These are phyloP conservation scores for Carassius auratus DNA, from an alignment of 2,113 vertebrate species.

Conservation along the genomic window DNA sequence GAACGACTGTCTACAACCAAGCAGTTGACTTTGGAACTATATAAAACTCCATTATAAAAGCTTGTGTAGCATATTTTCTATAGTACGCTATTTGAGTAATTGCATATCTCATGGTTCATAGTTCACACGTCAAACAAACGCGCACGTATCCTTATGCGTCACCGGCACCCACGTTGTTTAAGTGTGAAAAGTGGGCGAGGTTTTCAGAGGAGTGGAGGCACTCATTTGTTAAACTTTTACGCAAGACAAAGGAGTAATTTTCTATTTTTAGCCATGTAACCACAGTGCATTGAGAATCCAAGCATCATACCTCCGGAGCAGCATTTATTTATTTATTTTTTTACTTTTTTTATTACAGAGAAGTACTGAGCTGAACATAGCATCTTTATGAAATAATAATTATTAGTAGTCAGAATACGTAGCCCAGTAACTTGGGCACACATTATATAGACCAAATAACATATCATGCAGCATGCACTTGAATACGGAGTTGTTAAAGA, in stretches of 20 bases:
- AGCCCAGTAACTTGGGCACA: background rate
- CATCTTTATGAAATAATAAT: background rate
- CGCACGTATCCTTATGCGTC: slow-evolving; percentile 59
- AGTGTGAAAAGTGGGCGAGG: slow-evolving; percentile 63
- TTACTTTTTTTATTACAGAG: background rate
- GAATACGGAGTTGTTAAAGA: background rate
- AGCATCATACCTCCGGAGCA: background rate
- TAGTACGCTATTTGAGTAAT: background rate
- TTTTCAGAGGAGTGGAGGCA: slow-evolving; percentile 59
- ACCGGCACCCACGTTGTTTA: slow-evolving; percentile 61
- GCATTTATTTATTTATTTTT: too few species aligned
- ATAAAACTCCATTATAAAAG: background rate
- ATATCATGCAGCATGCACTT: background rate
- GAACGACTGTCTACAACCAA: background rate
- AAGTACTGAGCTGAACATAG: background rate
- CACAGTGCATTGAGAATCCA: background rate
- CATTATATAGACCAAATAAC: background rate
- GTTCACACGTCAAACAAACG: slow-evolving; percentile 27
- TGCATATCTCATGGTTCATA: background rate
- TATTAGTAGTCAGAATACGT: background rate
- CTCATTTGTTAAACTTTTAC: slow-evolving; percentile 68
- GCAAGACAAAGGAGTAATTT: slow-evolving; percentile 50
- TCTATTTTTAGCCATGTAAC: slow-evolving; percentile 38
- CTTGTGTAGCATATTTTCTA: background rate
- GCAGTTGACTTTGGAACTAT: background rate